Percentiles rank a stretch among this genome's conserved stretches.
These are phyloP conservation scores for Columbina picui DNA, from an alignment of 2,113 vertebrate genomes.

Conservation along the genomic window DNA sequence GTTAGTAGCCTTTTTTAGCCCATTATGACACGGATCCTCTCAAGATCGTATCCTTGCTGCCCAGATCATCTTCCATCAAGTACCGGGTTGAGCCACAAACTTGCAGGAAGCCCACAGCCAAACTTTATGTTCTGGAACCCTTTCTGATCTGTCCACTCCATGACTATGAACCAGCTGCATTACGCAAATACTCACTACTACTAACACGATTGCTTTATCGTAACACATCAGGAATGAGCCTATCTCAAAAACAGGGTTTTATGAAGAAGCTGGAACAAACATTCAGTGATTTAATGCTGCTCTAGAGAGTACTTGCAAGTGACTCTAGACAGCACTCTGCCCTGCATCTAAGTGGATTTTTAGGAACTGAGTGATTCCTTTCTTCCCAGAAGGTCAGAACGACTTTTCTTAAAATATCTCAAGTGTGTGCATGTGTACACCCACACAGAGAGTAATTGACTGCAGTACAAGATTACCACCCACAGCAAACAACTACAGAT, in stretches of 20 bases:
- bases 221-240: not conserved
- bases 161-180: not conserved
- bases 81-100: not conserved
- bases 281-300: slow-evolving; percentile 44
- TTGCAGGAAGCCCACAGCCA: not conserved
- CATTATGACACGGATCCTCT: accelerated
- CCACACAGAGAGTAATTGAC: not conserved
- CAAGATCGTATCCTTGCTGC: accelerated
- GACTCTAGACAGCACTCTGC: not conserved
- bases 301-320: slow-evolving; percentile 4
- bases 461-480: not conserved
- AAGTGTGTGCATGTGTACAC: not conserved
- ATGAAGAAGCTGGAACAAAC: slow-evolving; percentile 18
- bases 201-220: not conserved
- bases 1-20: not conserved
- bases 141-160: not conserved
- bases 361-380: not conserved
- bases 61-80: not conserved
- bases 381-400: not conserved
- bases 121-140: not conserved
- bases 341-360: not conserved
- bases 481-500: not conserved
- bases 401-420: not conserved
- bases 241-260: not conserved
- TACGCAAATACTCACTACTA: not conserved